These are phyloP conservation scores for Mythimna pallens DNA, from an alignment of 2,888 invertebrate species.

Conservation along the genomic window DNA sequence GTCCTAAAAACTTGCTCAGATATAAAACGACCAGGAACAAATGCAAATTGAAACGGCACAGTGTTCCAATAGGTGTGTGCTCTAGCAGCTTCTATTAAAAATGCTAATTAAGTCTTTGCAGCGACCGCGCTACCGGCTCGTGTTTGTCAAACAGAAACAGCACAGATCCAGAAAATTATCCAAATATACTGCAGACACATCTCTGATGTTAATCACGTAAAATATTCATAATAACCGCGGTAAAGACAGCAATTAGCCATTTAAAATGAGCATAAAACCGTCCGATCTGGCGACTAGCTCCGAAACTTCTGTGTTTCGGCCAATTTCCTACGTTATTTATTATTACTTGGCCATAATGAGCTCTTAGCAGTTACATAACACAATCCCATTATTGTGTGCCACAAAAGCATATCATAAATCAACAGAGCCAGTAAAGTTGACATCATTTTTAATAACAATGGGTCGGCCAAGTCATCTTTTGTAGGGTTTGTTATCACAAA, in stretches of 20 bases:
- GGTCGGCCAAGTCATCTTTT: slow-evolving; percentile 69
- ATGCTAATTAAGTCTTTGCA: slow-evolving; percentile 50
- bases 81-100: slow-evolving; percentile 47
- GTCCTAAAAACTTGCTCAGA: neutral
- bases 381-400: slow-evolving; percentile 76
- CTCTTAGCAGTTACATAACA: slow-evolving; percentile 79
- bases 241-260: slow-evolving; percentile 58
- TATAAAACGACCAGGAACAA: slow-evolving; percentile 20
- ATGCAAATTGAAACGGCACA: slow-evolving; percentile 43
- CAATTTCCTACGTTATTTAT: slow-evolving; percentile 73
- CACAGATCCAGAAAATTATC: slow-evolving; percentile 33
- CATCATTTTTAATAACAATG: slow-evolving; percentile 86
- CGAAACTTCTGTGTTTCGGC: slow-evolving; percentile 62
- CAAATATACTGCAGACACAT: slow-evolving; percentile 35
- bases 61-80: slow-evolving; percentile 11
- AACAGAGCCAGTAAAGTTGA: slow-evolving; percentile 78
- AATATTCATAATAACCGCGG: slow-evolving; percentile 44
- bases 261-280: slow-evolving; percentile 60
- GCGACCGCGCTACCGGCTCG: slow-evolving; percentile 7
- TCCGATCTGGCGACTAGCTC: slow-evolving; percentile 35
- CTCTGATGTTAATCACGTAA: slow-evolving; percentile 38
- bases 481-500: slow-evolving; percentile 65
- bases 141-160: slow-evolving; percentile 43
- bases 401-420: slow-evolving; percentile 82
- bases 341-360: slow-evolving; percentile 78